A percentile compares a stretch with the other conserved stretches of the same genome.
Conservation (phyloP, 2,113 vertebrate species). For the Thamnaconus septentrionalis region DNA sequence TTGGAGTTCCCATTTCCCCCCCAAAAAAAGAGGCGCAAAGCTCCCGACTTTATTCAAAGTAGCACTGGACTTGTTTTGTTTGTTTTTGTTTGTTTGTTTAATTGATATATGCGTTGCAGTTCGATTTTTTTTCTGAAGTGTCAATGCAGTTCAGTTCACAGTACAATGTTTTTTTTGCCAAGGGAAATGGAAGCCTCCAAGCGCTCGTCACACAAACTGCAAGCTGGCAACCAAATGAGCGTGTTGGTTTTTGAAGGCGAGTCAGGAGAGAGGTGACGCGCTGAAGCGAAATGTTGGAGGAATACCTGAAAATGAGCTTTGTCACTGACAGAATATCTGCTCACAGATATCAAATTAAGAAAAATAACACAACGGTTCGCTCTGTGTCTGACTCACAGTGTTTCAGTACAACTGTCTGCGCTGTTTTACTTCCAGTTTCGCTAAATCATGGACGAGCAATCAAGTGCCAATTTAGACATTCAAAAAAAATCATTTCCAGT, state of each 20-base stretch:
- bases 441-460: no score
- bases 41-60: conserved; percentile 27
- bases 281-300: conserved; percentile 23
- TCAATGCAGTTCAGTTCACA: conserved; percentile 30
- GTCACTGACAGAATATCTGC: conserved; percentile 45
- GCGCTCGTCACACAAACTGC: conserved; percentile 39
- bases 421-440: no score
- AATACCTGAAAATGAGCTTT: conserved; percentile 5
- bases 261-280: conserved; percentile 1
- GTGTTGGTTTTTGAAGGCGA: conserved; percentile 5
- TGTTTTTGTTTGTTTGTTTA: conserved; percentile 10
- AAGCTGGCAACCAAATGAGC: conserved; percentile 25
- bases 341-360: conserved; percentile 40
- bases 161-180: conserved; percentile 10
- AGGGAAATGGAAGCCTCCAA: no score
- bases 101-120: background rate
- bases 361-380: conserved; percentile 20
- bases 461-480: no score
- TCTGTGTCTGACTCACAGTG: background rate
- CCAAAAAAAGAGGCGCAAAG: background rate
- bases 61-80: conserved; percentile 45
- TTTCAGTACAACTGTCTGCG: no score
- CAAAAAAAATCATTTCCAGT: no score
- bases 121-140: conserved; percentile 16
- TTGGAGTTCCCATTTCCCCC: conserved; percentile 3